A percentile compares a stretch with the other conserved stretches of the same genome.
Evolutionary conservation across 2,888 invertebrate genomes (phyloP).

Genomic region (Idaea straminata): DNA sequence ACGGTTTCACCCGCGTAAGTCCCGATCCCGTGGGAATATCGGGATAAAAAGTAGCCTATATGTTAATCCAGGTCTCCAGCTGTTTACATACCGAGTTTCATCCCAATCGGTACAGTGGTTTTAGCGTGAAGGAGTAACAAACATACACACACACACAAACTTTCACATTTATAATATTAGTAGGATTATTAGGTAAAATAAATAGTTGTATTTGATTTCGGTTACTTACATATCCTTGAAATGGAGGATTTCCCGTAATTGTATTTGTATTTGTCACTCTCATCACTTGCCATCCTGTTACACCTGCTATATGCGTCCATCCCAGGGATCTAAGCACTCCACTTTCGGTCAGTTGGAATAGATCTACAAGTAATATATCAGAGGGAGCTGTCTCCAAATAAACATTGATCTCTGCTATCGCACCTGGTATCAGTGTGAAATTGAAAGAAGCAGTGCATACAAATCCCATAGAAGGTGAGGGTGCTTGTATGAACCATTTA

Average conservation of each 20-base stretch:
- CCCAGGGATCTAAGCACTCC: background rate
- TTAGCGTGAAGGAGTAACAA: too few species aligned
- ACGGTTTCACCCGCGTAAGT: too few species aligned
- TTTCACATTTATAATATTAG: too few species aligned
- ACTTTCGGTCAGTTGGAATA: background rate
- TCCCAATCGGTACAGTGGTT: too few species aligned
- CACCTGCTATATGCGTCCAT: background rate
- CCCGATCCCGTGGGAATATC: too few species aligned
- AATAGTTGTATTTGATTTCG: background rate
- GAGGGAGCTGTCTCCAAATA: background rate
- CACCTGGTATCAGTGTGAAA: background rate
- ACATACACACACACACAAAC: too few species aligned
- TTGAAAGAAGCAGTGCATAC: background rate
- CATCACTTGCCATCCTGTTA: conserved; percentile 36
- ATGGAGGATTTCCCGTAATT: conserved; percentile 25
- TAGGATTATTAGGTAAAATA: background rate
- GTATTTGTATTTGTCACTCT: conserved; percentile 11
- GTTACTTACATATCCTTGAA: conserved; percentile 45
- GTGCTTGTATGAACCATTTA: background rate
- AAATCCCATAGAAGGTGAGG: background rate
- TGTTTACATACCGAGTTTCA: too few species aligned
- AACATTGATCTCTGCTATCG: background rate
- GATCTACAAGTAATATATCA: background rate
- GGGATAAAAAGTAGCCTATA: too few species aligned
- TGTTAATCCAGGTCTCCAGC: too few species aligned